A percentile compares a stretch with the other conserved stretches of the same genome.
Conservation (phyloP, 2,797 vertebrate species). For the Anguilla anguilla region DNA sequence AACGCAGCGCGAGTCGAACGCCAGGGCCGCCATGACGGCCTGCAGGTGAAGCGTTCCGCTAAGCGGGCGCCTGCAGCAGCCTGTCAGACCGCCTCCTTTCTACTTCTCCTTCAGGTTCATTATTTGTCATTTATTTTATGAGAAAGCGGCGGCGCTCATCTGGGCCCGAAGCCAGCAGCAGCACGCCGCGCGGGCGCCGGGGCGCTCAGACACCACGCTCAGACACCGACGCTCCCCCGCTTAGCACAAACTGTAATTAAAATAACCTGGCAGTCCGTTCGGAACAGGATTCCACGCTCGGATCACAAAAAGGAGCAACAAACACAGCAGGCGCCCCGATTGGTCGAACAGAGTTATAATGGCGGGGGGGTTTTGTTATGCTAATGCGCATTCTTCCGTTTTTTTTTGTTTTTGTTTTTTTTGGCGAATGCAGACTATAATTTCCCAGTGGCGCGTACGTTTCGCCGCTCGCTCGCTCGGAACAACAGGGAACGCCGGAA, state of each 20-base stretch:
- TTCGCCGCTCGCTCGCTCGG: background rate
- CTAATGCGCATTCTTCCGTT: slow-evolving; percentile 9
- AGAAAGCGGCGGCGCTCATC: slow-evolving; percentile 55
- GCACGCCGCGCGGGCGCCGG: background rate
- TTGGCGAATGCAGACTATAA: slow-evolving; percentile 5
- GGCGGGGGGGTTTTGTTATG: slow-evolving; percentile 23
- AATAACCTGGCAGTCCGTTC: slow-evolving; percentile 65
- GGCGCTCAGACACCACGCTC: slow-evolving; percentile 47
- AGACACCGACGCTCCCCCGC: slow-evolving; percentile 61
- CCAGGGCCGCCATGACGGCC: slow-evolving; percentile 35
- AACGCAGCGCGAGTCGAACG: slow-evolving; percentile 43
- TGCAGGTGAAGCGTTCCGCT: slow-evolving; percentile 44
- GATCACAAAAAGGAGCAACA: slow-evolving; percentile 32
- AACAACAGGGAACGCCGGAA: background rate
- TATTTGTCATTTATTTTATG: slow-evolving; percentile 57
- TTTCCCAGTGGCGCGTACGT: slow-evolving; percentile 1
- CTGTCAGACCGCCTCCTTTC: slow-evolving; percentile 45
- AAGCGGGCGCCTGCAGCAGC: slow-evolving; percentile 47
- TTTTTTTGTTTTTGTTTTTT: background rate
- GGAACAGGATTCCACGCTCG: slow-evolving; percentile 50
- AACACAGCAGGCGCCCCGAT: slow-evolving; percentile 16
- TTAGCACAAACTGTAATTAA: slow-evolving; percentile 77
- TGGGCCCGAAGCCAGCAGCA: slow-evolving; percentile 66
- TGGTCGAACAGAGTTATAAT: slow-evolving; percentile 10
- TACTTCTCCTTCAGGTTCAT: slow-evolving; percentile 47